phyloP scores from a whole-genome alignment of 2,113 vertebrate species.

The Ictidomys tridecemlineatus region DNA sequence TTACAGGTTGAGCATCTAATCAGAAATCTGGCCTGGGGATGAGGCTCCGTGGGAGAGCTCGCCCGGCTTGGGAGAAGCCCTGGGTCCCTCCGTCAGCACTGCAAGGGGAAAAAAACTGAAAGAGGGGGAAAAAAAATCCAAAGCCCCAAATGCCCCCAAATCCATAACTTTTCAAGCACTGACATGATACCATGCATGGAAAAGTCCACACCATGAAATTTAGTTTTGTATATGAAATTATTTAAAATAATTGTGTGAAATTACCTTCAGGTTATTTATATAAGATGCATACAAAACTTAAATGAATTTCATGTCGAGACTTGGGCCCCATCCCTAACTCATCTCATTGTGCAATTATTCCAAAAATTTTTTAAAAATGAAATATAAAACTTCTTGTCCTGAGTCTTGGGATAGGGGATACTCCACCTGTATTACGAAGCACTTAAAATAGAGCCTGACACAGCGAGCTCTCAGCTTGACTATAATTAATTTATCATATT shows the following conservation, averaged over 20 bases:
- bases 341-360: too few relatives aligned
- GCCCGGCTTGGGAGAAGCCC: fast-evolving
- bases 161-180: too few relatives aligned
- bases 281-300: background rate
- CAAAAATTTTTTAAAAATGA: too few relatives aligned
- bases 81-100: too few relatives aligned
- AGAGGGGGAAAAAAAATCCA: too few relatives aligned
- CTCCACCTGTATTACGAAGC: background rate
- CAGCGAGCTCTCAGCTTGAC: background rate
- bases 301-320: background rate
- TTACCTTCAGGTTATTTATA: background rate
- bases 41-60: background rate
- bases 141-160: too few relatives aligned
- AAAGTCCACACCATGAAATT: background rate
- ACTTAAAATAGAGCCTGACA: background rate
- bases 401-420: background rate
- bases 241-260: background rate
- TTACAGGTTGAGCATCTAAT: background rate
- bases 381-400: background rate
- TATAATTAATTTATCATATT: background rate
- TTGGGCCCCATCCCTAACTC: too few relatives aligned
- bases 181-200: background rate
- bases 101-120: background rate
- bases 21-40: background rate
- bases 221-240: too few relatives aligned